Evolutionary conservation across 2,113 vertebrate species (phyloP), one percentile per base, ranked within the genome.

Genomic region (Upupa epops): DNA sequence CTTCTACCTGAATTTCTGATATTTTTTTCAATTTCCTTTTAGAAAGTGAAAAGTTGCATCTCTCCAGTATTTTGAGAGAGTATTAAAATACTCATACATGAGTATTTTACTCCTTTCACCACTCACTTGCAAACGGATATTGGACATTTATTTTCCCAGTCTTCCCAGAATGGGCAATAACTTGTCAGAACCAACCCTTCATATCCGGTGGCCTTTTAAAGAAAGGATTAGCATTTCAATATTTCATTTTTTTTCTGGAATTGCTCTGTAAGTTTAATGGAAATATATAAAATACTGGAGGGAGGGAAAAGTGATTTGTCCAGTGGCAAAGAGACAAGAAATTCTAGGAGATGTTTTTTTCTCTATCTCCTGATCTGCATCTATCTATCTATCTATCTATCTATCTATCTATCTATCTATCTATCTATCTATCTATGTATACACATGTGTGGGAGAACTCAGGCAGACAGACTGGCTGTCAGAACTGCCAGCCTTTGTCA

Each of bases 121-220:
- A 94, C 58, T 59, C 86, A 52, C 74, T 82, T 89, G 86, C 46
- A 76, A 92, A 80, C 37, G 69, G 25, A 84, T 55, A 84, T 66
- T 51, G 89, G 95, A 96, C 86, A 89, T 89, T 93, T 92, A 66
- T 94, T 96, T 90, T 84, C 55, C 59, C 42, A 46, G 0, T 83
- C 81, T 73, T 90, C 83, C 52, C 26, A 69, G 66, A 90, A 94
- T 8, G 7, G 3, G 25, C 82, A 88, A 88, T 84, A 88, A 93
- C 92, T 92, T 94, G 49, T 78, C 59, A 76, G 73, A 84, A 9
- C 9, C 25, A 84, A 54, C 32, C 71, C 76, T 86, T 92, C 32
- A 36, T 90, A 90, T 82, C 36, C 90, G 59, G 55, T 82, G 17
- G 54, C 46, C 86, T 93, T 93, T 95, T 66, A 93, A 94, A 92